phyloP scores from a whole-genome alignment of 2,113 vertebrate genomes.

The Podarcis cretensis region DNA sequence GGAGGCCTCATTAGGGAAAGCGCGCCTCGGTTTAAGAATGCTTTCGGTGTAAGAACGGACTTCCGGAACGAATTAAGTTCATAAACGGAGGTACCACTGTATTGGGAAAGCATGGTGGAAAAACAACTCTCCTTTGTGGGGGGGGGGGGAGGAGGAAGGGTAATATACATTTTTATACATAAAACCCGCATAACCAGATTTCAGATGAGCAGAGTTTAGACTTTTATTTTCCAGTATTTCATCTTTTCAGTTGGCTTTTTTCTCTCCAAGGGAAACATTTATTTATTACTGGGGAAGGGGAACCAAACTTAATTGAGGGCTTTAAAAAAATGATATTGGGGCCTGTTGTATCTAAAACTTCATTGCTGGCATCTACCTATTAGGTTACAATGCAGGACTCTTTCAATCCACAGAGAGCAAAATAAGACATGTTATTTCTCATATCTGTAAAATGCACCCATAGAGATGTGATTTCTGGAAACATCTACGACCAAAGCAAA shows the following conservation, averaged over 20 bases:
- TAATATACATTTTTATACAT: constrained; percentile 20
- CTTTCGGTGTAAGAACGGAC: no score
- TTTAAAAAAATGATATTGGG: neutral
- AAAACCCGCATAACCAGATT: constrained; percentile 61
- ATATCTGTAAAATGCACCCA: neutral
- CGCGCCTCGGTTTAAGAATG: no score
- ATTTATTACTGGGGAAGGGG: neutral
- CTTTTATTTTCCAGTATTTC: constrained; percentile 38
- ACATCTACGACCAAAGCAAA: neutral
- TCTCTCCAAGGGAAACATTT: neutral
- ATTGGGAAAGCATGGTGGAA: neutral
- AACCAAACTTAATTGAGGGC: no score
- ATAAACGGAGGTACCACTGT: no score
- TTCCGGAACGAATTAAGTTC: no score
- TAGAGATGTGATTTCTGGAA: neutral
- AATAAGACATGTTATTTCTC: neutral
- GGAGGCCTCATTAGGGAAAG: no score
- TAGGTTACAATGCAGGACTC: neutral
- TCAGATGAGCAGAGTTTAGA: constrained; percentile 46
- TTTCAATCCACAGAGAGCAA: neutral
- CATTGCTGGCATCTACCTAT: neutral
- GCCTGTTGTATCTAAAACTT: neutral
- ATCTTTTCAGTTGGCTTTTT: constrained; percentile 4
- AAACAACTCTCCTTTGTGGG: neutral
- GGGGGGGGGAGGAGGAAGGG: neutral